These are phyloP conservation scores for Arge pagana DNA, from an alignment of 2,888 invertebrate genomes.

Conservation along the genomic window DNA sequence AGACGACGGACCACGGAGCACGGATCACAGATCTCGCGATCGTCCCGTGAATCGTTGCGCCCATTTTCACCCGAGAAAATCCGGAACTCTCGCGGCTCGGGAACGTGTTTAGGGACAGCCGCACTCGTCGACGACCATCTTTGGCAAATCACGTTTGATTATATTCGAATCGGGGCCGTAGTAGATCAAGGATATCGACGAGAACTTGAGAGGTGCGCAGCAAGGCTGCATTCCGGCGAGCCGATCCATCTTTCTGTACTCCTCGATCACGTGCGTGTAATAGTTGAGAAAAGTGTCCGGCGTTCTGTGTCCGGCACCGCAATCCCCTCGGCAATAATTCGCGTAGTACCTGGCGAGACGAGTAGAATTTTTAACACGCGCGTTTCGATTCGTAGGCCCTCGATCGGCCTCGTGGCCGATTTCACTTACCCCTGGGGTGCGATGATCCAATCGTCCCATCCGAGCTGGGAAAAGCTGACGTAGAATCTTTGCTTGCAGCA, in stretches of 20 bases:
- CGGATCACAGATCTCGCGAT: too few relatives aligned
- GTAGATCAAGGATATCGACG: conserved; percentile 90
- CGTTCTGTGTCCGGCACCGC: conserved; percentile 75
- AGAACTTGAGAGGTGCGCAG: conserved; percentile 90
- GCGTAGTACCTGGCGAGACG: conserved; percentile 72
- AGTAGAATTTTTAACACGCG: neutral
- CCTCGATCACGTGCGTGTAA: conserved; percentile 90
- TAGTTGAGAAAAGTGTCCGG: conserved; percentile 84
- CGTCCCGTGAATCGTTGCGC: too few relatives aligned
- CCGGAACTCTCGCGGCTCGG: too few relatives aligned
- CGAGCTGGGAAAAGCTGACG: conserved; percentile 87
- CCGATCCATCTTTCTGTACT: conserved; percentile 78
- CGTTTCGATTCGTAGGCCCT: neutral
- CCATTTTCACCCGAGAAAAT: too few relatives aligned
- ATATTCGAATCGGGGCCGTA: conserved; percentile 88
- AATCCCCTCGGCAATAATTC: conserved; percentile 91
- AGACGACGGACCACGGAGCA: too few relatives aligned
- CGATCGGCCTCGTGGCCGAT: too few relatives aligned
- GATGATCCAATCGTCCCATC: conserved; percentile 96
- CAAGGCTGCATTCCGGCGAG: conserved; percentile 84
- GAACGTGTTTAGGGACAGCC: conserved; percentile 94
- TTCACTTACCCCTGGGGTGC: conserved; percentile 77
- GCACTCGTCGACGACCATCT: conserved; percentile 96
- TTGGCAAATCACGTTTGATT: conserved; percentile 90
- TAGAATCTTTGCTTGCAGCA: conserved; percentile 91